Evolutionary conservation across 2,888 invertebrate species (phyloP), one percentile per base, ranked within the genome.

Genomic region (Antheraea assamensis): DNA sequence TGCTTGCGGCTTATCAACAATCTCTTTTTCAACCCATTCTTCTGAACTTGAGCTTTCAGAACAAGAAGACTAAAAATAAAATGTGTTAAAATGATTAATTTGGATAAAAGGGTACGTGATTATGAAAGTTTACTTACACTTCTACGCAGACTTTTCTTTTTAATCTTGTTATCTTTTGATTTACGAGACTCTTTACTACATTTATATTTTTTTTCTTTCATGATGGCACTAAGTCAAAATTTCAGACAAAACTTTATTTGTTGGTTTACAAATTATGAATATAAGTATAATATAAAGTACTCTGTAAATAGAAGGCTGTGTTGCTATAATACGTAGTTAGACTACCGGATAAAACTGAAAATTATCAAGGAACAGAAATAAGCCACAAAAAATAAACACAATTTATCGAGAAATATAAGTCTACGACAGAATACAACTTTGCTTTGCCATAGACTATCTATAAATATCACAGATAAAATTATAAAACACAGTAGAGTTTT

Each of bases 11-110:
- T 79, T 77, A 70, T 75, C 78, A 74, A 73, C 71, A 66, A 82
- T 77, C 72, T 85, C 79, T 79, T 95, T 96, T 87, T 97, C 97
- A 10, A 96, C 94, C 96, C 97, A 97, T 86, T 95, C 95, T 77
- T 95, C 95, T 70, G 92, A 91, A 74, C 86, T 83, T 66, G 92
- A 85, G 76, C 83, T 83, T 76, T 84, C 85, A 31, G 92, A 87
- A 77, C 89, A 85, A 72, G 92, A 87, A 77, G 89, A 80, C 93
- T 94, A 79, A 78, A 83, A 82, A 72, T 72, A 42, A 8, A 7
- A 42, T 13, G 42, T 42, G 5, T 49, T 52, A 19, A 19, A 5
- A 52, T 0, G 7, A 21, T n/a, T 3, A 52, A 21, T 52, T 21
- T 49, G 4, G 19, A 49, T 5, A 49, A 19, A 49, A 49, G 2